Conservation (phyloP, 2,888 invertebrate species). For the Tinea semifulvella region DNA sequence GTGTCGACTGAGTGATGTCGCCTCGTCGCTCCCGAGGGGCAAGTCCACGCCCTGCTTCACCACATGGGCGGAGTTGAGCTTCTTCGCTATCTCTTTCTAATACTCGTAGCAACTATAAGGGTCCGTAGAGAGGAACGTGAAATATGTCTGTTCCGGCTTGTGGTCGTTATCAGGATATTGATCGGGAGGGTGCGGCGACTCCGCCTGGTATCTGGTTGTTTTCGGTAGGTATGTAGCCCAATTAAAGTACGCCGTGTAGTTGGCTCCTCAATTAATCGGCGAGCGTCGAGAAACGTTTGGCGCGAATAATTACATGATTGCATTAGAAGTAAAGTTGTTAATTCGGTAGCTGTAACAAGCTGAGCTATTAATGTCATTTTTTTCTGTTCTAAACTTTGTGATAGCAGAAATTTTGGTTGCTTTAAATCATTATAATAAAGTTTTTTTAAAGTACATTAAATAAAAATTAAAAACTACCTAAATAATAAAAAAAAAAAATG, state of each 20-base stretch:
- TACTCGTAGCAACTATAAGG: neutral
- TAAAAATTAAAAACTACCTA: too few relatives aligned
- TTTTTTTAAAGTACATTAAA: too few relatives aligned
- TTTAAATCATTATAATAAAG: too few relatives aligned
- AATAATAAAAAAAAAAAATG: too few relatives aligned
- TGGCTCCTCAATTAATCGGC: slow-evolving; percentile 15
- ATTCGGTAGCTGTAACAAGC: slow-evolving; percentile 56
- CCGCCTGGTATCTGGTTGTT: slow-evolving; percentile 20
- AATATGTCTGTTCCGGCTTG: neutral
- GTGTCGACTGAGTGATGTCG: slow-evolving; percentile 43
- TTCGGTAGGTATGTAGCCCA: slow-evolving; percentile 12
- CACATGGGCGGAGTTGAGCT: slow-evolving; percentile 19
- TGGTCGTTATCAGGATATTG: slow-evolving; percentile 32
- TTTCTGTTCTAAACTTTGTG: neutral
- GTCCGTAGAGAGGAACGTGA: slow-evolving; percentile 1
- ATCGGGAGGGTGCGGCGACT: slow-evolving; percentile 36
- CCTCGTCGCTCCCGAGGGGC: slow-evolving; percentile 3
- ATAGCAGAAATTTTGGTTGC: too few relatives aligned
- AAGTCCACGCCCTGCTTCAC: slow-evolving; percentile 20
- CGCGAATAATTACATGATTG: slow-evolving; percentile 47
- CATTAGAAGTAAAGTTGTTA: slow-evolving; percentile 43
- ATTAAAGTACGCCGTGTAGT: slow-evolving; percentile 14
- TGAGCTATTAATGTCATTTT: slow-evolving; percentile 16
- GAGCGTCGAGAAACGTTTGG: slow-evolving; percentile 14
- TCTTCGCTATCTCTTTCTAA: slow-evolving; percentile 11